Evolutionary conservation across 1,140 invertebrate species (phyloP).

Genomic region (Armadillidium nasatum): DNA sequence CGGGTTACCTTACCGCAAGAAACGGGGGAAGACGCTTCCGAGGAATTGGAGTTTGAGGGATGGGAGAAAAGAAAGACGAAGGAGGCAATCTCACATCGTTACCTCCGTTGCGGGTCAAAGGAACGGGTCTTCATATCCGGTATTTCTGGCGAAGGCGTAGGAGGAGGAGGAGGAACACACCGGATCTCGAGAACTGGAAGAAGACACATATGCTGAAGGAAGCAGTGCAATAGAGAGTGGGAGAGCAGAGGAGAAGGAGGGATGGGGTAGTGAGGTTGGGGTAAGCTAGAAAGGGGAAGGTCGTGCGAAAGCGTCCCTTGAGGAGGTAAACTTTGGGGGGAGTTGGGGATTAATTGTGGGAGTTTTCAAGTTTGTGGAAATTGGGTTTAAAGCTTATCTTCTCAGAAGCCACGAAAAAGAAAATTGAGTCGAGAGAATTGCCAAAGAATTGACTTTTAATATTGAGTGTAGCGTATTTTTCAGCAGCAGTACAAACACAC

Average conservation of each 20-base stretch:
- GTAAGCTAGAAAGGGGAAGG: background rate
- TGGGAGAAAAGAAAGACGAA: background rate
- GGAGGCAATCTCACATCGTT: constrained; percentile 6
- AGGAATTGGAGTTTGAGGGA: background rate
- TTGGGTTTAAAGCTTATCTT: background rate
- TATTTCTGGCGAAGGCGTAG: background rate
- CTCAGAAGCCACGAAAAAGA: too few species aligned
- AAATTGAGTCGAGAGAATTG: too few species aligned
- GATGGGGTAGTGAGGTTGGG: background rate
- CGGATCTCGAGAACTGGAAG: background rate
- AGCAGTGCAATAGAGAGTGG: background rate
- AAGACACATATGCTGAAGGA: background rate
- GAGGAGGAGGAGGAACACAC: background rate
- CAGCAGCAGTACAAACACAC: too few species aligned
- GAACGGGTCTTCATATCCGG: background rate
- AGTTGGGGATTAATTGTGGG: background rate
- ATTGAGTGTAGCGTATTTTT: too few species aligned
- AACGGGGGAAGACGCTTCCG: too few species aligned
- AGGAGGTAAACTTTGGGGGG: background rate
- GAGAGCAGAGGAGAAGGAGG: background rate
- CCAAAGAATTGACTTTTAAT: too few species aligned
- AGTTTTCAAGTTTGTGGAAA: background rate
- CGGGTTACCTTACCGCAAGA: too few species aligned
- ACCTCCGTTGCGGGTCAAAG: background rate
- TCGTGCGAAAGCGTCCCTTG: background rate